A percentile compares a stretch with the other conserved stretches of the same genome.
Evolutionary conservation across 2,113 vertebrate species (phyloP).

Genomic region (Papio anubis): DNA sequence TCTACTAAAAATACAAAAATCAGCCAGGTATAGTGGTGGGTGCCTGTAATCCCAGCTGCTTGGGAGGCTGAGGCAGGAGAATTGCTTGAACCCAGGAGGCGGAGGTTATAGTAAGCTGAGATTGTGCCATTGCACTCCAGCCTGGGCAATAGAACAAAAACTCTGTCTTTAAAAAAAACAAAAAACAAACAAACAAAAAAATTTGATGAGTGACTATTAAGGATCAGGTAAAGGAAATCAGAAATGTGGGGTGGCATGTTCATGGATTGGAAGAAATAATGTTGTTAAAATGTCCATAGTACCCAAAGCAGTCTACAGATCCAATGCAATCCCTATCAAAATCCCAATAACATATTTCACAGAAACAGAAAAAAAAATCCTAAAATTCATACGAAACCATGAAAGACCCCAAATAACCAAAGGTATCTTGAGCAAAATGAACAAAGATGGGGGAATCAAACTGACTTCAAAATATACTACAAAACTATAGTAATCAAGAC

Average conservation of each 20-base stretch:
- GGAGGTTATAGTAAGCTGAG: too few relatives aligned
- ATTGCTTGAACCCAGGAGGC: too few relatives aligned
- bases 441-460: not conserved
- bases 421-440: not conserved
- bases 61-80: too few relatives aligned
- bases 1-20: too few relatives aligned
- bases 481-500: not conserved
- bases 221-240: not conserved
- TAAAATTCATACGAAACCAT: not conserved
- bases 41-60: too few relatives aligned
- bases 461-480: not conserved
- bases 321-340: not conserved
- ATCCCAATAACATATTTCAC: not conserved
- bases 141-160: too few relatives aligned
- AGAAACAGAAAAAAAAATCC: not conserved
- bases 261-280: not conserved
- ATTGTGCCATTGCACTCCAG: too few relatives aligned
- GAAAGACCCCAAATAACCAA: not conserved
- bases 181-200: not conserved
- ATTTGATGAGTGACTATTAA: not conserved
- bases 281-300: not conserved
- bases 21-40: too few relatives aligned
- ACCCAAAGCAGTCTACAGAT: not conserved
- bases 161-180: too few relatives aligned
- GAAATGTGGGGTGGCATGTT: not conserved